A percentile compares a stretch with the other conserved stretches of the same genome.
Evolutionary conservation across 1,140 invertebrate species (phyloP).

Genomic region (Lepidurus apus): DNA sequence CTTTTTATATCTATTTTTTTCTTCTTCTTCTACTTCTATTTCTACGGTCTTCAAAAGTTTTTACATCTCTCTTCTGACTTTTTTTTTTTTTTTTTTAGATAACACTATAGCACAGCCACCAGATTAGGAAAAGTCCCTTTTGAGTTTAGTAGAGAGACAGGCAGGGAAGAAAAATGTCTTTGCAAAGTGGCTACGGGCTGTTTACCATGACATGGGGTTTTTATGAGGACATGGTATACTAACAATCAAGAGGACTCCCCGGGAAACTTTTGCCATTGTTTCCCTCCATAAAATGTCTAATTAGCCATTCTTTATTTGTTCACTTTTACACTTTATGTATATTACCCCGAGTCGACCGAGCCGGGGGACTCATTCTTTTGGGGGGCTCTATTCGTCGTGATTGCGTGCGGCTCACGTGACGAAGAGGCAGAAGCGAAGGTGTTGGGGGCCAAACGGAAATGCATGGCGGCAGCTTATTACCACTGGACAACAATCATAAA

Average conservation of each 20-base stretch:
- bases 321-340: constrained; percentile 12
- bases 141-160: neutral
- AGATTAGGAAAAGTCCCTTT: neutral
- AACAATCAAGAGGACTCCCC: neutral
- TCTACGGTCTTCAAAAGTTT: too few relatives aligned
- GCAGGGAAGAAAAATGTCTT: neutral
- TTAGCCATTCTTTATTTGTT: constrained; percentile 12
- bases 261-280: constrained; percentile 16
- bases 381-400: neutral
- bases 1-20: neutral
- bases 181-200: constrained; percentile 12
- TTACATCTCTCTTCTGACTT: too few relatives aligned
- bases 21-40: neutral
- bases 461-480: constrained; percentile 1
- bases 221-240: constrained; percentile 13
- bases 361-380: neutral
- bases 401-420: constrained; percentile 1
- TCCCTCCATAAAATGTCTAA: constrained; percentile 5
- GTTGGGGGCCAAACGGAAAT: constrained; percentile 14
- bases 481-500: constrained; percentile 11
- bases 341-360: neutral
- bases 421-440: neutral
- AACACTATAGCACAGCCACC: too few relatives aligned
- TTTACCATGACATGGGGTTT: constrained; percentile 18
- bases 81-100: too few relatives aligned